Base-by-base conservation (phyloP, 1,140 invertebrate species). In the Rhyacophila brunnea region DNA sequence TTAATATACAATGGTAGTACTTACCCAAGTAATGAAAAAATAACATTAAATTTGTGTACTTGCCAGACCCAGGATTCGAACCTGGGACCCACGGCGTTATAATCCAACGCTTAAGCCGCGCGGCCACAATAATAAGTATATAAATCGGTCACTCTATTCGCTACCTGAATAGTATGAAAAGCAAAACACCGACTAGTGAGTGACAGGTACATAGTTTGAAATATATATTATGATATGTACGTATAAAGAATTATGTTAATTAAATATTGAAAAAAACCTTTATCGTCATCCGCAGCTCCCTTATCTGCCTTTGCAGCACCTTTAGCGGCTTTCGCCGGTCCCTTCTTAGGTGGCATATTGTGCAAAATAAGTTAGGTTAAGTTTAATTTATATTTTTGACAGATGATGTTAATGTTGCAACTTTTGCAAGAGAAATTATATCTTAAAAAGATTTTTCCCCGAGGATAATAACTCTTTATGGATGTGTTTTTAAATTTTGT, bases 321-420 rank as follows among this genome's bases (percentile, higher is more conserved):
- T 65, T 81, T 82, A 20, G 74, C 73, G 13, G 77, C 72, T 71
- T 85, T 86, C 13, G 82, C 81, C 10, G 76, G 66, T 64, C 76
- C 78, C 67, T 88, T 89, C 75, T 89, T 89, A 6, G 87, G 86
- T 36, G 86, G 84, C 86, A 88, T 87, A 63, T 67, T 70, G 18
- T 50, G 15, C 3, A 5, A 13, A 40, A n/a, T 40, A 15, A 5
- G n/a, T 3, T 13, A 5, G n/a, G n/a, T 13, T 13, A n/a, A 4
- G 3, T 13, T 5, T 3, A 40, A 40, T 40, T n/a, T 28, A 4
- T 46, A 46, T 6, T 18, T 14, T n/a, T 19, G 17, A n/a, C 10
- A n/a, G 44, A 2, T n/a, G n/a, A 46, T 46, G 7, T 5, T 46
- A 46, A 17, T 6, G 17, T 23, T 1, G 23, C n/a, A n/a, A n/a